Conservation (phyloP, 1,140 invertebrate genomes). For the Lasioglossum baleicum region DNA sequence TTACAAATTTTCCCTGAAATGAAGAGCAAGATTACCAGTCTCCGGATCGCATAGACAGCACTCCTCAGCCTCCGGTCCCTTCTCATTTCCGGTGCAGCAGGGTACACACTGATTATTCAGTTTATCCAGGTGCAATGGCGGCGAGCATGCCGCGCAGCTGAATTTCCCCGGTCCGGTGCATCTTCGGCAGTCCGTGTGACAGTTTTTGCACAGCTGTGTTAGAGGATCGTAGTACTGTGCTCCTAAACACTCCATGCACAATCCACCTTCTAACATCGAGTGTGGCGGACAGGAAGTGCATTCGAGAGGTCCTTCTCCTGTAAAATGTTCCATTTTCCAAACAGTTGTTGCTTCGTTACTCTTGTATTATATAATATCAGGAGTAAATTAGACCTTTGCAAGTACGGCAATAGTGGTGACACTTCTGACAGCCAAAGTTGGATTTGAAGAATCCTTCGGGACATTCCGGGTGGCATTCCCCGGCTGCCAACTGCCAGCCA, state of each 20-base stretch:
- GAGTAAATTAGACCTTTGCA: slow-evolving; percentile 83
- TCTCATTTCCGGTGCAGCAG: slow-evolving; percentile 82
- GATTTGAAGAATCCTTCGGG: slow-evolving; percentile 91
- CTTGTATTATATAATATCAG: not conserved
- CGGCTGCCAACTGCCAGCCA: slow-evolving; percentile 88
- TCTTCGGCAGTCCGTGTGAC: slow-evolving; percentile 84
- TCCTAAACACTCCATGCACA: slow-evolving; percentile 87
- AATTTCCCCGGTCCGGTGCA: slow-evolving; percentile 86
- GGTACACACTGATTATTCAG: slow-evolving; percentile 87
- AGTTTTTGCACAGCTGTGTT: slow-evolving; percentile 85
- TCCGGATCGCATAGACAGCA: slow-evolving; percentile 86
- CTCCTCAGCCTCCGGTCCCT: slow-evolving; percentile 76
- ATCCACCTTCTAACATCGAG: slow-evolving; percentile 86
- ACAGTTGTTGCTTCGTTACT: not conserved
- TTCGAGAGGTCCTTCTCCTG: slow-evolving; percentile 85
- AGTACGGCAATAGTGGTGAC: slow-evolving; percentile 90
- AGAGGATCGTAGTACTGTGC: slow-evolving; percentile 86
- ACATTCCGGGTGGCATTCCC: slow-evolving; percentile 90
- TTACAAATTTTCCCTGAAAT: too few relatives aligned
- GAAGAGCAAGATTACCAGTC: slow-evolving; percentile 80
- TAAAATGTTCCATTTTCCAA: slow-evolving; percentile 10
- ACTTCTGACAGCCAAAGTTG: slow-evolving; percentile 89
- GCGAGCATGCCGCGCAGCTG: slow-evolving; percentile 84
- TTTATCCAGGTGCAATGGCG: slow-evolving; percentile 84
- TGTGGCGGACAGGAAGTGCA: slow-evolving; percentile 87